Percentiles rank a stretch among this genome's conserved stretches.
Conservation (phyloP, 2,113 vertebrate genomes). For the Accipiter virgatus region DNA sequence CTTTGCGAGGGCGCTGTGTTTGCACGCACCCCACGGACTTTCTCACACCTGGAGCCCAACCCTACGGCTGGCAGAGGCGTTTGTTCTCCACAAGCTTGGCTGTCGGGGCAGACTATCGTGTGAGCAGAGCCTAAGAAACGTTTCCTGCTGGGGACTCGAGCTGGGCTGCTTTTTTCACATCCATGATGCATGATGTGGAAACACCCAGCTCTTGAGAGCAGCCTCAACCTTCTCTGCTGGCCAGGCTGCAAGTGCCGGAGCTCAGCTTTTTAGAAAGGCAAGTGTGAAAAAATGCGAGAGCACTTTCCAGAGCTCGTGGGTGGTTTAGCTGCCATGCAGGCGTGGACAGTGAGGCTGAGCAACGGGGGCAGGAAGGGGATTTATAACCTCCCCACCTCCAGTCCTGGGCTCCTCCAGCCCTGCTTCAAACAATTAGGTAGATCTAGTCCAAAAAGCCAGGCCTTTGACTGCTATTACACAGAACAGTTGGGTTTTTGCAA, state of each 20-base stretch:
- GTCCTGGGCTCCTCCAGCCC: not conserved
- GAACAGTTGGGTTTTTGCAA: not conserved
- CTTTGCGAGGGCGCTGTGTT: fast-evolving
- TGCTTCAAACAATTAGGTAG: not conserved
- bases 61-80: not conserved
- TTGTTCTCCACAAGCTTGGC: not conserved
- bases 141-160: not conserved
- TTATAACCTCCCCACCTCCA: not conserved
- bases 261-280: not conserved
- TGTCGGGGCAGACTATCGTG: not conserved
- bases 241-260: not conserved
- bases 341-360: not conserved
- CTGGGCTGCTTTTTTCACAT: not conserved
- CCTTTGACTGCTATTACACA: not conserved
- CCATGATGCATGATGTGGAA: not conserved
- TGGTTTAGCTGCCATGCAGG: not conserved
- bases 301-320: not conserved
- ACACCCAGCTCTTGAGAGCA: not conserved
- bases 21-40: not conserved
- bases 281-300: not conserved
- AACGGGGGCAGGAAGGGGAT: fast-evolving
- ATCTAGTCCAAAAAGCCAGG: not conserved
- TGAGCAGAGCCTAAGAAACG: not conserved
- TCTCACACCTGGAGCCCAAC: not conserved
- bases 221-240: not conserved